Conservation (phyloP, 2,797 vertebrate species). For the Sus cebifrons region DNA sequence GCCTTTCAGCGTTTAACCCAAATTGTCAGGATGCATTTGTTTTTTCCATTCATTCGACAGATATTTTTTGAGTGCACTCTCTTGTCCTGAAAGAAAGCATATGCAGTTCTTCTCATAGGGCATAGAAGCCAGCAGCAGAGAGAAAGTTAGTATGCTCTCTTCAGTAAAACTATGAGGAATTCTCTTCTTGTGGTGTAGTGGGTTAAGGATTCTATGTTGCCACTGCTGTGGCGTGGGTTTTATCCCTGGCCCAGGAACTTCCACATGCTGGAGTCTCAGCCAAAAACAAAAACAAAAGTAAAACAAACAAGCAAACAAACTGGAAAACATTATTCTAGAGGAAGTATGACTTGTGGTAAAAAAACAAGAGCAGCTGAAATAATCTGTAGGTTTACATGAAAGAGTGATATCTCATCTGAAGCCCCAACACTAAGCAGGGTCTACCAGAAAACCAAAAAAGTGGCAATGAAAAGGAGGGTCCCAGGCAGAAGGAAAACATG, state of each 20-base stretch:
- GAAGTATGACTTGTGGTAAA: not conserved
- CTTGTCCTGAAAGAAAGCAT: not conserved
- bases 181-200: no score
- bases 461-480: not conserved
- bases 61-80: not conserved
- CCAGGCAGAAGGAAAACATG: not conserved
- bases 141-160: not conserved
- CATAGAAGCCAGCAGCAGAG: not conserved
- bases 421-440: not conserved
- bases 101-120: fast-evolving
- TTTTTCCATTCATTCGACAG: not conserved
- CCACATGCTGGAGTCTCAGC: no score
- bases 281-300: no score
- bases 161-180: not conserved
- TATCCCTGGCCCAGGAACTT: no score
- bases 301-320: not conserved
- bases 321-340: not conserved
- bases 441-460: not conserved
- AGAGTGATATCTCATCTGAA: not conserved
- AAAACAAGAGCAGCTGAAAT: not conserved
- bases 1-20: not conserved
- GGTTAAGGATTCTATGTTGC: no score
- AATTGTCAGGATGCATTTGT: not conserved
- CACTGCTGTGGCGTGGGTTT: no score
- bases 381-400: not conserved